These are phyloP conservation scores for Slavum lentiscoides DNA, from an alignment of 2,888 invertebrate species.

Conservation along the genomic window DNA sequence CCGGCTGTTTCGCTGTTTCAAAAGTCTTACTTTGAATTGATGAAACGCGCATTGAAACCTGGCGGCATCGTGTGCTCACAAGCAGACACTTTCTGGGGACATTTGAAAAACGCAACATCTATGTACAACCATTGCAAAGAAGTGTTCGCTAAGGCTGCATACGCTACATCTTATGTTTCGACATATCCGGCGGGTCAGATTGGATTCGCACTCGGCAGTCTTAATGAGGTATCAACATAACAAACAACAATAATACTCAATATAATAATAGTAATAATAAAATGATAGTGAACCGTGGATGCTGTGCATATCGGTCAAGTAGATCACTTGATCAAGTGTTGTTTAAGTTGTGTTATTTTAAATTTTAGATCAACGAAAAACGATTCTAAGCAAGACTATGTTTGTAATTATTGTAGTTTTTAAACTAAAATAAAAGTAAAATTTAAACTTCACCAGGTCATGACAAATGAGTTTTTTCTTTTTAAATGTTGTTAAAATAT, in stretches of 20 bases:
- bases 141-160: slow-evolving; percentile 78
- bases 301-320: too few relatives aligned
- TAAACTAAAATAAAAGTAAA: too few relatives aligned
- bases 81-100: slow-evolving; percentile 76
- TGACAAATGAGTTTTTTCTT: too few relatives aligned
- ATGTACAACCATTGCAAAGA: slow-evolving; percentile 76
- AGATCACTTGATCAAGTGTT: too few relatives aligned
- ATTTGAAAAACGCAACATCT: slow-evolving; percentile 74
- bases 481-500: too few relatives aligned
- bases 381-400: too few relatives aligned
- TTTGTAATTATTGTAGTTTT: too few relatives aligned
- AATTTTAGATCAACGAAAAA: too few relatives aligned
- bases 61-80: slow-evolving; percentile 95
- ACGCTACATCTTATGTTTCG: slow-evolving; percentile 83
- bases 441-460: too few relatives aligned
- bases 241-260: not conserved
- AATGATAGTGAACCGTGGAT: too few relatives aligned
- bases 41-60: slow-evolving; percentile 80
- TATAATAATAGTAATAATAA: not conserved
- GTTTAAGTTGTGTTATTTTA: too few relatives aligned
- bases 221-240: slow-evolving; percentile 65
- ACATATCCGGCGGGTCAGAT: slow-evolving; percentile 98
- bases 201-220: slow-evolving; percentile 87
- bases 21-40: slow-evolving; percentile 79
- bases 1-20: slow-evolving; percentile 74